Base-by-base conservation (phyloP, 2,888 invertebrate species). In the Xestia sexstrigata region DNA sequence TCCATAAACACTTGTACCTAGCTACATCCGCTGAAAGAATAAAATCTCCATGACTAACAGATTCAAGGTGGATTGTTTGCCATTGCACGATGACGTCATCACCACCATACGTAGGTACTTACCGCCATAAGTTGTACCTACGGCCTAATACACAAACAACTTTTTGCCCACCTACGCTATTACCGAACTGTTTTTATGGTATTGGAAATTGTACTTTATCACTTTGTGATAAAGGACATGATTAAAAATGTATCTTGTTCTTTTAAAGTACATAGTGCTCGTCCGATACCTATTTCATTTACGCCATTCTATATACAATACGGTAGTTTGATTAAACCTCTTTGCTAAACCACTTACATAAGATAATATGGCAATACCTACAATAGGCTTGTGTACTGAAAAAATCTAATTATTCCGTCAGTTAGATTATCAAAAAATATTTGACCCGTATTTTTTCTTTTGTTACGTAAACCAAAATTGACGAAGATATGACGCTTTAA, bases 101-200 rank as follows among this genome's bases (percentile, higher is more conserved):
- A 58, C 60, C 74, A 78, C 79, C 78, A 76, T 72, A 66, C 42
- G 17, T 47, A 55, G 39, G 80, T 80, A 73, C 74, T 76, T 81
- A 77, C 78, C 69, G 79, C 78, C 70, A 85, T 70, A 79, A 79
- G 74, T 74, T 83, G 76, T 88, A 84, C 78, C 78, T 87, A 86
- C 79, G n/a, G 35, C 30, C 82, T 82, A 74, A 45, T 71, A 82
- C 73, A 89, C 90, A 90, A 92, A 92, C 92, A 93, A 90, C 88
- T 92, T 93, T 91, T 92, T 93, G 89, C 83, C 80, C 79, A 82
- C 87, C 87, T 82, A 87, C 87, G 75, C 76, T 45, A 70, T 72
- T 74, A 70, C 67, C 63, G 30, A 77, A 47, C 35, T 71, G 47
- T 67, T 65, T 42, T 62, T n/a, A 17, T 76, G 63, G 39, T 55